A percentile compares a stretch with the other conserved stretches of the same genome.
Evolutionary conservation across 2,888 invertebrate genomes (phyloP).

Genomic region (Zonitis immaculata): DNA sequence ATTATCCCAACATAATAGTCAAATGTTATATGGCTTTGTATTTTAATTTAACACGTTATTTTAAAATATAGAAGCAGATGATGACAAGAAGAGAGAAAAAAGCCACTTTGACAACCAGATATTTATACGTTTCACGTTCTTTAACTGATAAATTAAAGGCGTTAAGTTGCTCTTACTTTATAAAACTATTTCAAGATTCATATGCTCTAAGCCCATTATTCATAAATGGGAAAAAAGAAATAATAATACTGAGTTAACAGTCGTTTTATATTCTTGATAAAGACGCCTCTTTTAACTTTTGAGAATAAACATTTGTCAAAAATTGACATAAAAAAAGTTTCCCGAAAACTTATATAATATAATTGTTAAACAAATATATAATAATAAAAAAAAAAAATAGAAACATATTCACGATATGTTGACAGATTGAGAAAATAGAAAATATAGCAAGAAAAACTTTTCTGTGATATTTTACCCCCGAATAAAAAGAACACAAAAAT

Average conservation of each 20-base stretch:
- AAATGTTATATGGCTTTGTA: constrained; percentile 19
- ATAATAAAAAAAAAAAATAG: neutral
- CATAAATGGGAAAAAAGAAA: neutral
- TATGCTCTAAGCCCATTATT: too few species aligned
- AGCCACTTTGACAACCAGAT: neutral
- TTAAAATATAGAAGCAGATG: neutral
- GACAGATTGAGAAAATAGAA: neutral
- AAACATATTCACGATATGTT: neutral
- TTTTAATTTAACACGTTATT: constrained; percentile 17
- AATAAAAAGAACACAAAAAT: neutral
- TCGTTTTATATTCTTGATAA: neutral
- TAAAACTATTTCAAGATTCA: too few species aligned
- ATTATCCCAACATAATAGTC: neutral
- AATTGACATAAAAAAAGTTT: neutral
- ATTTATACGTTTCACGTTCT: neutral
- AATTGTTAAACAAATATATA: neutral
- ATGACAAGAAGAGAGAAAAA: neutral
- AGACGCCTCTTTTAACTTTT: neutral
- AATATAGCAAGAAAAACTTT: neutral
- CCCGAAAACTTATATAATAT: neutral
- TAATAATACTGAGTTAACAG: neutral
- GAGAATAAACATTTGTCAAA: neutral
- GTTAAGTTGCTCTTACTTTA: too few species aligned
- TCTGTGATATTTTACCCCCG: neutral
- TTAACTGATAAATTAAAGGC: neutral